Percentiles rank a stretch among this genome's conserved stretches.
Evolutionary conservation across 2,113 vertebrate species (phyloP).

Genomic region (Oplegnathus fasciatus): DNA sequence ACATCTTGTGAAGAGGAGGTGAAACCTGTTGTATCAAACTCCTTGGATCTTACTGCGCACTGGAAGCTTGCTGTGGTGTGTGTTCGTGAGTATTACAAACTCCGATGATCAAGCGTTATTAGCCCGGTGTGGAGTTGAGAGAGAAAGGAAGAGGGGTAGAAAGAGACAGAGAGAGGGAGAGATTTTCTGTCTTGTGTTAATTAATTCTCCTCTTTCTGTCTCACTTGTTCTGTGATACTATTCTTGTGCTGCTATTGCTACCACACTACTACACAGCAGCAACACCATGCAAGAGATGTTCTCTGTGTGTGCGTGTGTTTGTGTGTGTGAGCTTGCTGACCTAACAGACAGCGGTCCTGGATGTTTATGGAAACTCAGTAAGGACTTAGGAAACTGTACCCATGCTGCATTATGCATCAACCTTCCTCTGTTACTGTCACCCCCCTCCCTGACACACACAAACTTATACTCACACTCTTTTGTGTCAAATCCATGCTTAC

Average conservation of each 20-base stretch:
- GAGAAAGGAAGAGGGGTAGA: not conserved
- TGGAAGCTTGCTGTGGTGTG: conserved; percentile 14
- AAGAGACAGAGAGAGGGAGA: not conserved
- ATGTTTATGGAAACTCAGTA: conserved; percentile 82
- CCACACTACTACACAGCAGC: conserved; percentile 4
- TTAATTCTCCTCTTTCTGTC: not conserved
- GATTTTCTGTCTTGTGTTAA: not conserved
- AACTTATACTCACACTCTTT: not conserved
- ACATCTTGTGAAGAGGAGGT: not conserved
- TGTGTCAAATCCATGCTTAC: not conserved
- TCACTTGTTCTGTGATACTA: not conserved
- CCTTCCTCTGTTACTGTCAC: conserved; percentile 48
- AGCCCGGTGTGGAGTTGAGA: not conserved
- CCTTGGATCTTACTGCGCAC: not conserved
- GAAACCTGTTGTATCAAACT: conserved; percentile 26
- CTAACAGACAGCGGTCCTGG: conserved; percentile 51
- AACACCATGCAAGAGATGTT: conserved; percentile 13
- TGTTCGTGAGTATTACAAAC: not conserved
- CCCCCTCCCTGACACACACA: conserved; percentile 3
- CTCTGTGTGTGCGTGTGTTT: conserved; percentile 21
- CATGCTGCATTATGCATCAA: conserved; percentile 78
- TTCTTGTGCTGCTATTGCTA: not conserved
- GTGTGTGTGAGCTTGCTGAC: conserved; percentile 29
- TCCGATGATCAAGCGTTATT: not conserved
- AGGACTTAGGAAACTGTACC: conserved; percentile 77